Conservation (phyloP, 1,140 invertebrate species). For the Drosophila pallidifrons region DNA sequence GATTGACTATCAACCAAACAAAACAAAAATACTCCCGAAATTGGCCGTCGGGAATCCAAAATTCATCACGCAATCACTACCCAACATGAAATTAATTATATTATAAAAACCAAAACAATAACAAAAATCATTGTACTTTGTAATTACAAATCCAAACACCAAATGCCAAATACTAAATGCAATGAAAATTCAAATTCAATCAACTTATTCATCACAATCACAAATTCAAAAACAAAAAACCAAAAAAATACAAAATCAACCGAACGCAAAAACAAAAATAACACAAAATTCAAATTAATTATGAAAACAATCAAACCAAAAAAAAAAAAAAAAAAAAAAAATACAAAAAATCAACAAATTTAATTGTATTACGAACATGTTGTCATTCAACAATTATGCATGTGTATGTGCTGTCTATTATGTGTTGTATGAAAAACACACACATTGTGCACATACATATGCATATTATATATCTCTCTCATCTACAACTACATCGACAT, state of each 20-base stretch:
- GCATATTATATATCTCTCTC: conserved; percentile 45
- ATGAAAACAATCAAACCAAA: conserved; percentile 29
- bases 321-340: no score
- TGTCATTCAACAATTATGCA: conserved; percentile 55
- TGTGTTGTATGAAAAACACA: conserved; percentile 32
- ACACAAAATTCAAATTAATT: conserved; percentile 25
- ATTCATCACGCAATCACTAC: conserved; percentile 29
- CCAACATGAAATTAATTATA: conserved; percentile 34
- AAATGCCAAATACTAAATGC: conserved; percentile 39
- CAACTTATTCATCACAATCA: no score
- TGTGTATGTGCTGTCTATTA: conserved; percentile 54
- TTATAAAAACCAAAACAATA: conserved; percentile 15
- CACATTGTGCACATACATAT: conserved; percentile 32
- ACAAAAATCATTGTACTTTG: conserved; percentile 29
- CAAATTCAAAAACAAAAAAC: conserved; percentile 5
- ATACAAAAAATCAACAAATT: conserved; percentile 34
- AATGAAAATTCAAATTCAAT: conserved; percentile 34
- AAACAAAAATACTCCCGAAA: conserved; percentile 18
- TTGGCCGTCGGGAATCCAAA: conserved; percentile 43
- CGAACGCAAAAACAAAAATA: background rate
- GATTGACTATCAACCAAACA: background rate
- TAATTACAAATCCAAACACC: conserved; percentile 33
- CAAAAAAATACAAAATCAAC: conserved; percentile 13
- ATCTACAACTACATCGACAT: conserved; percentile 71
- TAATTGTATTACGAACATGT: conserved; percentile 48